A percentile compares a stretch with the other conserved stretches of the same genome.
These are phyloP conservation scores for Puntigrus tetrazona DNA, from an alignment of 2,113 vertebrate species.

Conservation along the genomic window DNA sequence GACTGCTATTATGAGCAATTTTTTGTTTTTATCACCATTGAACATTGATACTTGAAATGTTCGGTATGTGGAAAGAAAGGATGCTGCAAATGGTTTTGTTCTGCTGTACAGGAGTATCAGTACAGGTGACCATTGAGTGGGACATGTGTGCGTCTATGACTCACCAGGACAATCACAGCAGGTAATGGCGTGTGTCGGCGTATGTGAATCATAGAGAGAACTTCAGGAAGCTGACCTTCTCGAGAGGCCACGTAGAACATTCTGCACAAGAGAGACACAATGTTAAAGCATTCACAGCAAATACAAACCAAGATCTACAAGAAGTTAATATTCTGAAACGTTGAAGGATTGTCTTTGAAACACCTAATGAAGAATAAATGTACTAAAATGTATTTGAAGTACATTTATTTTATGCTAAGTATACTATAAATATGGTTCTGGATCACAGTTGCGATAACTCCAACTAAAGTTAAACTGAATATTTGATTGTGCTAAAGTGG, in stretches of 20 bases:
- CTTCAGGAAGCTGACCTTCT: conserved; percentile 94
- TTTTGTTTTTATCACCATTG: neutral
- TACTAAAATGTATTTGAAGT: no score
- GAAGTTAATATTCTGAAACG: neutral
- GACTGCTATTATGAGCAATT: neutral
- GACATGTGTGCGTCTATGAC: conserved; percentile 50
- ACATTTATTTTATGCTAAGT: no score
- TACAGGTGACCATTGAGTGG: conserved; percentile 1
- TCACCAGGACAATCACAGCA: conserved; percentile 94
- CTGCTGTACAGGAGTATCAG: neutral
- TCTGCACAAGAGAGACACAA: conserved; percentile 68
- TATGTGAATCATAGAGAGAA: conserved; percentile 97
- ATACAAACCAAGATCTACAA: neutral
- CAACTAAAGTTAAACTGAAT: no score
- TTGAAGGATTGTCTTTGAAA: neutral
- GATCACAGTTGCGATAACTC: no score
- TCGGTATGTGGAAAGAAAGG: neutral
- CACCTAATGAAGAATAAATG: no score
- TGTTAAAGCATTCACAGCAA: neutral
- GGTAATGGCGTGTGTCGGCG: conserved; percentile 92
- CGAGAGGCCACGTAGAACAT: conserved; percentile 95
- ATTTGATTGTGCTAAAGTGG: no score
- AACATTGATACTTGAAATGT: neutral
- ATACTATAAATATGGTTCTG: no score
- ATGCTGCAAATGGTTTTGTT: neutral